Conservation (phyloP, 2,888 invertebrate species). For the Chymomyza caudatula region DNA sequence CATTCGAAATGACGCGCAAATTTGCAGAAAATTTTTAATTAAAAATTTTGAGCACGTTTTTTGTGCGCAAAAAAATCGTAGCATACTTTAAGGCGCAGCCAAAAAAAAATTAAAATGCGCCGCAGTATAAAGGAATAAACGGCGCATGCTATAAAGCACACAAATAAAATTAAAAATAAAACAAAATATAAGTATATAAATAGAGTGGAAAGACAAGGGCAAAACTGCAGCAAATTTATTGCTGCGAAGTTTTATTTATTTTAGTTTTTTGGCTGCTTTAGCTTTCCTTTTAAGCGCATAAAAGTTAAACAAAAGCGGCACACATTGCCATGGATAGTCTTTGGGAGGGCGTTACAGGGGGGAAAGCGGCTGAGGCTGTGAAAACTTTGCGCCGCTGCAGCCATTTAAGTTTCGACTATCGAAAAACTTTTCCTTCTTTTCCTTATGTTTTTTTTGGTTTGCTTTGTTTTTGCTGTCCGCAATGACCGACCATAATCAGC, state of each 20-base stretch:
- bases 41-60: not conserved
- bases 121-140: not conserved
- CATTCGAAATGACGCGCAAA: conserved; percentile 12
- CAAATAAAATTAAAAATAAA: conserved; percentile 38
- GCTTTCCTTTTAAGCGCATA: conserved; percentile 34
- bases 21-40: conserved; percentile 28
- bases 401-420: conserved; percentile 54
- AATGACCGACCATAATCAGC: conserved; percentile 20
- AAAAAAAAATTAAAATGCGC: conserved; percentile 38
- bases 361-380: not conserved
- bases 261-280: conserved; percentile 36
- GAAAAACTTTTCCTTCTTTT: conserved; percentile 42
- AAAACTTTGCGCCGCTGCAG: conserved; percentile 26
- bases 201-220: not conserved
- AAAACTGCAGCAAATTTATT: conserved; percentile 53
- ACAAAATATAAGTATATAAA: conserved; percentile 22
- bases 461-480: conserved; percentile 31
- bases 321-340: not conserved
- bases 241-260: conserved; percentile 33
- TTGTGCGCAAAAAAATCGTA: conserved; percentile 14
- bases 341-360: too few relatives aligned
- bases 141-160: conserved; percentile 6
- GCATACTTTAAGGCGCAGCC: conserved; percentile 34
- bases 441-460: not conserved
- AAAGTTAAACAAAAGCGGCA: conserved; percentile 34